Conservation (phyloP, 2,888 invertebrate genomes). For the Coremacera marginata region DNA sequence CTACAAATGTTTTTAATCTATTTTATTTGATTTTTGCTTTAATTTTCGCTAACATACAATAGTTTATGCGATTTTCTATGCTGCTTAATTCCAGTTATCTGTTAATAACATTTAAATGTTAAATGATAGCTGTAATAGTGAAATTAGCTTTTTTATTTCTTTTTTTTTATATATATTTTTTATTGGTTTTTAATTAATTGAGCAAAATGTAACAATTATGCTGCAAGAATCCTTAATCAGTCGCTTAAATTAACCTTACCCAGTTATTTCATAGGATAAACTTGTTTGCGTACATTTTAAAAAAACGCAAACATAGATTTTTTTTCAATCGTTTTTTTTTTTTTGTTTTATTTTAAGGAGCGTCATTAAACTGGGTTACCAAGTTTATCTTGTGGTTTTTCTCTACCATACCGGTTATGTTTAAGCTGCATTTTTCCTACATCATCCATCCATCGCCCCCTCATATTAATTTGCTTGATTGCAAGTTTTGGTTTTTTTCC, state of each 20-base stretch:
- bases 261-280: neutral
- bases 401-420: too few relatives aligned
- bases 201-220: too few relatives aligned
- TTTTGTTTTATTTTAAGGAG: neutral
- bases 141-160: too few relatives aligned
- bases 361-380: too few relatives aligned
- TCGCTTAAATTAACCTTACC: too few relatives aligned
- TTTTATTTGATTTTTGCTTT: conserved; percentile 36
- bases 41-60: conserved; percentile 21
- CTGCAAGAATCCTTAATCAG: too few relatives aligned
- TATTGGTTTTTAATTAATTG: too few relatives aligned
- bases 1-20: conserved; percentile 19
- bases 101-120: neutral
- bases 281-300: neutral
- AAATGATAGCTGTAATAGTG: too few relatives aligned
- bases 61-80: neutral
- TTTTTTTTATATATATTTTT: too few relatives aligned
- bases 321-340: neutral
- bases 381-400: too few relatives aligned
- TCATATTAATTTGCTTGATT: neutral
- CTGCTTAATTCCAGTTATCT: neutral
- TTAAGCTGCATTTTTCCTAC: neutral
- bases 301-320: neutral
- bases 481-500: neutral
- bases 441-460: neutral